Evolutionary conservation across 1,140 invertebrate genomes (phyloP), one percentile per base, ranked within the genome.

Genomic region (Paramacrobiotus metropolitanus): DNA sequence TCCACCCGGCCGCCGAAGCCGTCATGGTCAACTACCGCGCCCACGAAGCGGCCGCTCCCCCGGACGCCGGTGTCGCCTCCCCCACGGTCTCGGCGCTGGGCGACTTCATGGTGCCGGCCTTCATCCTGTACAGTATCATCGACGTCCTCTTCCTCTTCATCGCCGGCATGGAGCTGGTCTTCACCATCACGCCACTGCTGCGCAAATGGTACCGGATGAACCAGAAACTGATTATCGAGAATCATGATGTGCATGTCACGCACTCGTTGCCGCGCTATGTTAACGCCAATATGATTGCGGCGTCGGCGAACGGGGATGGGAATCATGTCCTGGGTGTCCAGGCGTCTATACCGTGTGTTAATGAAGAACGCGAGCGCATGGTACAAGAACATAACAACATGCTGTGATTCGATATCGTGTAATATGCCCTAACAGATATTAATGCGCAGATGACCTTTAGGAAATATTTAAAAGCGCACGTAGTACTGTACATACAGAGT

Each of bases 121-220:
- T 55, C 48, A 55, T 55, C 24, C 24, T 55, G 15, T 55, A 55
- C 48, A 55, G 48, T 28, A 55, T 55, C 48, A 55, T 55, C 48
- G 48, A 55, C 48, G 28, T 55, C 15, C 48, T 55, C 48, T 55
- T 55, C 24, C 48, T 55, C 24, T 55, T 55, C 24, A 55, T 55
- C 24, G 48, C 48, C 9, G 48, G 48, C 15, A 55, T 55, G 48
- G 48, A 55, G 24, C 48, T 55, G 15, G 28, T 55, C 28, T 55
- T 55, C 48, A 55, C 48, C 48, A 55, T 55, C 24, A 24, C 48
- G 15, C 48, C 48, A 4, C 28, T 55, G 24, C 15, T 55, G 4
- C 48, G 48, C 24, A 55, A 55, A 24, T 55, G 48, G 48, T 55
- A 55, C 24, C 48, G 48, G 15, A 55, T 55, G 24, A 55, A 55